Percentiles rank a stretch among this genome's conserved stretches.
Evolutionary conservation across 37 sponge, comb jelly and placozoan species (phyloP).

Genomic region (Crambe crambe): DNA sequence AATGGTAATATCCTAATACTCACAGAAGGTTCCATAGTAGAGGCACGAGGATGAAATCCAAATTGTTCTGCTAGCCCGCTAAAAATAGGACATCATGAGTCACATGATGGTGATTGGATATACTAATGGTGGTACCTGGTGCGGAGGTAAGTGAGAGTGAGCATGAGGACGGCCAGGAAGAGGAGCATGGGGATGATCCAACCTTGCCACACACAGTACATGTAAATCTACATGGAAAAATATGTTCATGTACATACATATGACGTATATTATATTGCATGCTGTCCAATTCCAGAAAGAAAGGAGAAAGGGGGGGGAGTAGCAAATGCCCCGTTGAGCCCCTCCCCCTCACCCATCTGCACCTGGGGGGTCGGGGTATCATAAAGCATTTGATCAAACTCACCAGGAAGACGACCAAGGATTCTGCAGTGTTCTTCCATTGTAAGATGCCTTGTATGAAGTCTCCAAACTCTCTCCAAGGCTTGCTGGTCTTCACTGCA

Average conservation of each 20-base stretch:
- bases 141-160: slow-evolving; percentile 59
- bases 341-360: no score
- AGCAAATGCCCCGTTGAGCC: no score
- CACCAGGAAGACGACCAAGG: slow-evolving; percentile 64
- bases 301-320: no score
- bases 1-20: no score
- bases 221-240: slow-evolving; percentile 46
- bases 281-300: no score
- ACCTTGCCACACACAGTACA: slow-evolving; percentile 84
- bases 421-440: slow-evolving; percentile 47
- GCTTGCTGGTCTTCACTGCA: slow-evolving; percentile 30
- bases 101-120: background rate
- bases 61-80: slow-evolving; percentile 77
- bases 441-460: slow-evolving; percentile 16
- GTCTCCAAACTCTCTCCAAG: slow-evolving; percentile 19
- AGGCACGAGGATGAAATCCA: slow-evolving; percentile 35
- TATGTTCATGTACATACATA: background rate
- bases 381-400: no score
- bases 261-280: no score
- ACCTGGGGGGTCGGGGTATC: no score
- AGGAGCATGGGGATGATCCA: slow-evolving; percentile 60
- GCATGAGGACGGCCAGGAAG: slow-evolving; percentile 42
- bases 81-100: background rate
- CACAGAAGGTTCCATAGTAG: background rate
- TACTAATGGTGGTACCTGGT: slow-evolving; percentile 18